A percentile compares a stretch with the other conserved stretches of the same genome.
These are phyloP conservation scores for Petrolisthes manimaculis DNA, from an alignment of 2,888 invertebrate species.

Conservation along the genomic window DNA sequence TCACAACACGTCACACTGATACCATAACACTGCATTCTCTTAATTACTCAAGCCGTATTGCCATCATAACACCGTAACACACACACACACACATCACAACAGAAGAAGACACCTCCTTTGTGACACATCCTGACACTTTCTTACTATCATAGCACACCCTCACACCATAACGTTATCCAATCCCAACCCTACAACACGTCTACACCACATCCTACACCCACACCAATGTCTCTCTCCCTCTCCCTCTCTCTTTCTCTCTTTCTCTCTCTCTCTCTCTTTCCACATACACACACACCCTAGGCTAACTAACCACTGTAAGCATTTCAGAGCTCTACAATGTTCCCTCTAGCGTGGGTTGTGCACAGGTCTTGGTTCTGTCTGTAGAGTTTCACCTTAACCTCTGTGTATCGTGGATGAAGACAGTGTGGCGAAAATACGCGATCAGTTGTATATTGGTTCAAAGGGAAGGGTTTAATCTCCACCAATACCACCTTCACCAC, in stretches of 20 bases:
- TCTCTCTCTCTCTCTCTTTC: not conserved
- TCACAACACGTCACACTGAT: too few relatives aligned
- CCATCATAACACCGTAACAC: too few relatives aligned
- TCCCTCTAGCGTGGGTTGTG: too few relatives aligned
- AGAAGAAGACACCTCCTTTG: not conserved
- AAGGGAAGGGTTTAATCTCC: constrained; percentile 4
- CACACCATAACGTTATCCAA: too few relatives aligned
- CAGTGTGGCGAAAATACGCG: not conserved
- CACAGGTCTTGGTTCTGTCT: too few relatives aligned
- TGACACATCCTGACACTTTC: not conserved
- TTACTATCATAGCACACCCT: not conserved
- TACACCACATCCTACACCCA: not conserved
- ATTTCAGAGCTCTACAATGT: too few relatives aligned
- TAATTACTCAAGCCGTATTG: too few relatives aligned
- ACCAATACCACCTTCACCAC: not conserved
- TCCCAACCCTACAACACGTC: not conserved
- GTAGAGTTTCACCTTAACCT: too few relatives aligned
- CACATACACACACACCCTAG: not conserved
- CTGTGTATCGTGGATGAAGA: too few relatives aligned
- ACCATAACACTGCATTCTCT: too few relatives aligned
- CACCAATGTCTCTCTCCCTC: not conserved
- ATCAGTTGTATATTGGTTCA: not conserved
- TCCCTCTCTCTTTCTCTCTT: constrained; percentile 6
- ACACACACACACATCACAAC: too few relatives aligned
- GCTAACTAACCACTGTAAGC: not conserved